Conservation (phyloP, 2,113 vertebrate genomes). For the Myocastor coypus region DNA sequence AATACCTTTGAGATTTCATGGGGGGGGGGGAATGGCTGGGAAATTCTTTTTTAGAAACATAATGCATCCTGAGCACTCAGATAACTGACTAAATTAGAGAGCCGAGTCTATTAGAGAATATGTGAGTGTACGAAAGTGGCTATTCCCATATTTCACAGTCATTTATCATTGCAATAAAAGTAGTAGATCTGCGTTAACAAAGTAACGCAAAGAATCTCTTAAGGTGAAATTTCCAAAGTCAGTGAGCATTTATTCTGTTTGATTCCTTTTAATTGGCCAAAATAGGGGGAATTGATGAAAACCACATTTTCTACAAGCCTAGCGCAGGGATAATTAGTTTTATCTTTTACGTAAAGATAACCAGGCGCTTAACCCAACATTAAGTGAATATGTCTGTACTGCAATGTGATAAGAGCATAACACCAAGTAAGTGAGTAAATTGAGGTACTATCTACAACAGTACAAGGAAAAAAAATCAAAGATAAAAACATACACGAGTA, state of each 20-base stretch:
- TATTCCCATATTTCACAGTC: background rate
- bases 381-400: background rate
- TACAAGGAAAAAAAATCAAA: background rate
- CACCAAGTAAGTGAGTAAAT: conserved; percentile 30
- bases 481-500: background rate
- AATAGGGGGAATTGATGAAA: conserved; percentile 47
- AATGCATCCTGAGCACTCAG: background rate
- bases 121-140: background rate
- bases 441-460: conserved; percentile 16
- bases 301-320: conserved; percentile 8
- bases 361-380: conserved; percentile 16
- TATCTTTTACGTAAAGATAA: conserved; percentile 51
- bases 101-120: background rate
- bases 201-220: conserved; percentile 32
- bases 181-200: conserved; percentile 27
- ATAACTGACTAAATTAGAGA: background rate
- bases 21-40: background rate
- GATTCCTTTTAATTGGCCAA: conserved; percentile 43
- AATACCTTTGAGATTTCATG: background rate
- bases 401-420: conserved; percentile 7
- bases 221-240: conserved; percentile 49
- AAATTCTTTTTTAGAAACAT: conserved; percentile 5
- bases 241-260: conserved; percentile 8
- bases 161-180: conserved; percentile 55
- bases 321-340: conserved; percentile 50